Evolutionary conservation across 2,888 invertebrate genomes (phyloP).

Genomic region (Hybos culiciformis): DNA sequence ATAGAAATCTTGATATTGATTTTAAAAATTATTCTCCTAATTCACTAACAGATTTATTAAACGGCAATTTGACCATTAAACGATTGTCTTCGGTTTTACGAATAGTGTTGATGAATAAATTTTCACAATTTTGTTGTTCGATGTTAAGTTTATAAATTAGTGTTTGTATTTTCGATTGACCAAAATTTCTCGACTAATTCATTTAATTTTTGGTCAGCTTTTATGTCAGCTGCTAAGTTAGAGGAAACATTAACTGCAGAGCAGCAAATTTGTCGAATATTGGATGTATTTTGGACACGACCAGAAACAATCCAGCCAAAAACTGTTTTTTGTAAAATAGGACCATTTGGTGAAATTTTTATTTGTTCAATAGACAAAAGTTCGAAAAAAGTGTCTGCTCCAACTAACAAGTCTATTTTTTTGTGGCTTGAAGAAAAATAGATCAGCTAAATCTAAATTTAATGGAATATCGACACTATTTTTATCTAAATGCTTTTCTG

Average conservation of each 20-base stretch:
- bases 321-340: slow-evolving; percentile 11
- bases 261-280: no score
- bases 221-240: neutral
- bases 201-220: neutral
- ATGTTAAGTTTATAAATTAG: slow-evolving; percentile 4
- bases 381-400: slow-evolving; percentile 10
- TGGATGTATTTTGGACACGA: no score
- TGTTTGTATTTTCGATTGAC: slow-evolving; percentile 10
- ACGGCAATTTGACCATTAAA: slow-evolving; percentile 10
- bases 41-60: neutral
- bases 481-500: no score
- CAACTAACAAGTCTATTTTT: neutral
- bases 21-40: neutral
- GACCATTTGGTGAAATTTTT: slow-evolving; percentile 10
- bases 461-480: neutral
- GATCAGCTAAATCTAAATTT: neutral
- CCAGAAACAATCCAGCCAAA: slow-evolving; percentile 10
- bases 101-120: slow-evolving; percentile 7
- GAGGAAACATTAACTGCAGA: no score
- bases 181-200: slow-evolving; percentile 8
- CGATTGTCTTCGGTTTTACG: slow-evolving; percentile 5
- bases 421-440: neutral
- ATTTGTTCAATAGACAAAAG: slow-evolving; percentile 13
- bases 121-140: slow-evolving; percentile 11
- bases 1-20: neutral